These are phyloP conservation scores for Nysson spinosus DNA, from an alignment of 2,888 invertebrate species.

Conservation along the genomic window DNA sequence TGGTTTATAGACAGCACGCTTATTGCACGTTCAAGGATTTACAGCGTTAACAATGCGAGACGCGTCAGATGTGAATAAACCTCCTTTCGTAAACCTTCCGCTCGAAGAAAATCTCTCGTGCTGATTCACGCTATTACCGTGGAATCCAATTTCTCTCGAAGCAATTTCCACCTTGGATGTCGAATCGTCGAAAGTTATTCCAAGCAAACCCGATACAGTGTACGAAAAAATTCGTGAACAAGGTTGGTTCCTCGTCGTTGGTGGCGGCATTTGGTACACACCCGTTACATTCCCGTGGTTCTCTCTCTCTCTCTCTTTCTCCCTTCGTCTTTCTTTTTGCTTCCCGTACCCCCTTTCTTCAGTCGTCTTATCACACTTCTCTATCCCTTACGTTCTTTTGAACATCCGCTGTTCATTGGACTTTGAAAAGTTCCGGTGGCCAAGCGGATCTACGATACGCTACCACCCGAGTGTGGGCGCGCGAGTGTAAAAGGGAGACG, in stretches of 20 bases:
- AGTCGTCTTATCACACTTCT: conserved; percentile 3
- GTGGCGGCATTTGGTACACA: conserved; percentile 40
- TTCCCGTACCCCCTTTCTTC: conserved; percentile 1
- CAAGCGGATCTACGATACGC: conserved; percentile 60
- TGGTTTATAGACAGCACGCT: too few relatives aligned
- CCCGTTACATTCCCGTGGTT: conserved; percentile 53
- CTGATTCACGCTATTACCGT: conserved; percentile 50
- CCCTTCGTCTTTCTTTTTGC: conserved; percentile 26
- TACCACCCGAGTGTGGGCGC: conserved; percentile 57
- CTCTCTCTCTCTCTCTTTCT: conserved; percentile 36
- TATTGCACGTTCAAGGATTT: conserved; percentile 30
- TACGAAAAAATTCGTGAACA: conserved; percentile 40
- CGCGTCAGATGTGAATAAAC: conserved; percentile 7
- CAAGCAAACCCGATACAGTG: conserved; percentile 20
- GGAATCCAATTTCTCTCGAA: conserved; percentile 51
- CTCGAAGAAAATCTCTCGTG: conserved; percentile 42
- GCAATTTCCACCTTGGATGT: conserved; percentile 50
- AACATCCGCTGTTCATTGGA: conserved; percentile 30
- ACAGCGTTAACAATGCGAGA: conserved; percentile 32
- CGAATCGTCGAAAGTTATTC: conserved; percentile 42
- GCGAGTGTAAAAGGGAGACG: conserved; percentile 44
- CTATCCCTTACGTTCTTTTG: conserved; percentile 17
- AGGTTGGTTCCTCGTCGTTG: conserved; percentile 13
- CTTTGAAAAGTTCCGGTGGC: conserved; percentile 61
- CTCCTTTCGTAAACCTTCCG: conserved; percentile 24